A percentile compares a stretch with the other conserved stretches of the same genome.
These are phyloP conservation scores for Lonchura striata DNA, from an alignment of 2,113 vertebrate species.

Conservation along the genomic window DNA sequence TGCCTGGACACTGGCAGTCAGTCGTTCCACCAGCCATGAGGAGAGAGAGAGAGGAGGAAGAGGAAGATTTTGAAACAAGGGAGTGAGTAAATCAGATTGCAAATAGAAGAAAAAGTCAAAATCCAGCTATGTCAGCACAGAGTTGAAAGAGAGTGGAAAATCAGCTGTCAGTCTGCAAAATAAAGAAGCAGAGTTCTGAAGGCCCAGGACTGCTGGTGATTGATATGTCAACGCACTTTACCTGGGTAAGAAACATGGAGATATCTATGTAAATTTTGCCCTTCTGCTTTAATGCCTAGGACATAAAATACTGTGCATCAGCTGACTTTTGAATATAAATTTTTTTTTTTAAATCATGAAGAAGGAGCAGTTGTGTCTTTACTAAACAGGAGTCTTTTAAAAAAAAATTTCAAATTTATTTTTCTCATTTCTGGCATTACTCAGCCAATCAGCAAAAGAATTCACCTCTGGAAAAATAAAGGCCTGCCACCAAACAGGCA, in stretches of 20 bases:
- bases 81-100: background rate
- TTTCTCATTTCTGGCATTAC: background rate
- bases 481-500: background rate
- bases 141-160: background rate
- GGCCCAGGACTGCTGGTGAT: background rate
- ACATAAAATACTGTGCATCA: background rate
- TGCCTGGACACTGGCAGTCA: background rate
- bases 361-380: background rate
- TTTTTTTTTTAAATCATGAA: background rate
- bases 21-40: rapidly evolving
- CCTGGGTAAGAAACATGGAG: background rate
- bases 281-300: background rate
- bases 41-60: background rate
- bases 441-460: background rate
- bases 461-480: background rate
- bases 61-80: background rate
- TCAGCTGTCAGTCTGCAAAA: background rate
- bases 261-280: background rate
- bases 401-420: background rate
- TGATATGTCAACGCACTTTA: background rate
- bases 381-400: background rate
- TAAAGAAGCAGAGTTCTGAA: background rate
- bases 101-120: background rate
- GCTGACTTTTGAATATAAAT: background rate
- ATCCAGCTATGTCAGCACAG: background rate